A percentile compares a stretch with the other conserved stretches of the same genome.
These are phyloP conservation scores for Marmota monax DNA, from an alignment of 2,113 vertebrate species.

Conservation along the genomic window DNA sequence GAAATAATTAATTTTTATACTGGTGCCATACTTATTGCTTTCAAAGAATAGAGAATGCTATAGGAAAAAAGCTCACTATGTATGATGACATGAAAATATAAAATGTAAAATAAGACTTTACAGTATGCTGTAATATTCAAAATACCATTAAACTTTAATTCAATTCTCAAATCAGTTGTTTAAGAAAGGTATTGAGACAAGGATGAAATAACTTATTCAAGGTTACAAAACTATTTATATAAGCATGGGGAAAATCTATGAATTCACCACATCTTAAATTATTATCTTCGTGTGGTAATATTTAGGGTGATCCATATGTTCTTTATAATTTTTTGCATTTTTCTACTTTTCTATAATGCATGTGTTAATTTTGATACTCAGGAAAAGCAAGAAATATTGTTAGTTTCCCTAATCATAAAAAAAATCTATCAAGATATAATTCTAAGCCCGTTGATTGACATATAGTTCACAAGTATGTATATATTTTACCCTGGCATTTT, in stretches of 20 bases:
- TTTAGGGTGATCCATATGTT: background rate
- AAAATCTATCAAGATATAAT: background rate
- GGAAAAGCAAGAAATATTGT: slow-evolving; percentile 39
- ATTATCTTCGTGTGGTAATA: background rate
- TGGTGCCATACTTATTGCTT: background rate
- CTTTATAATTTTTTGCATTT: background rate
- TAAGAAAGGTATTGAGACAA: background rate
- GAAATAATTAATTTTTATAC: slow-evolving; percentile 27
- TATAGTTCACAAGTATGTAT: slow-evolving; percentile 3
- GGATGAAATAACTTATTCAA: background rate
- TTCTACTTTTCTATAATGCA: slow-evolving; percentile 3
- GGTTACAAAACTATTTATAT: background rate
- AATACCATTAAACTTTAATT: background rate
- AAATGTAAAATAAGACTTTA: slow-evolving; percentile 24
- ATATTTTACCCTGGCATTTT: background rate
- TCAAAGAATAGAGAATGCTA: background rate
- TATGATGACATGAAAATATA: background rate
- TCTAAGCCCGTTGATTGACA: background rate
- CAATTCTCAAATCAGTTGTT: background rate
- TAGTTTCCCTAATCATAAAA: background rate
- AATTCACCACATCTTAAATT: background rate
- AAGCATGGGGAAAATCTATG: background rate
- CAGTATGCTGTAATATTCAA: background rate
- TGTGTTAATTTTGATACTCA: slow-evolving; percentile 53
- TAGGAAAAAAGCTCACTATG: background rate